Evolutionary conservation across 1,140 invertebrate genomes (phyloP), one percentile per base, ranked within the genome.

Genomic region (Micrasema minimum): DNA sequence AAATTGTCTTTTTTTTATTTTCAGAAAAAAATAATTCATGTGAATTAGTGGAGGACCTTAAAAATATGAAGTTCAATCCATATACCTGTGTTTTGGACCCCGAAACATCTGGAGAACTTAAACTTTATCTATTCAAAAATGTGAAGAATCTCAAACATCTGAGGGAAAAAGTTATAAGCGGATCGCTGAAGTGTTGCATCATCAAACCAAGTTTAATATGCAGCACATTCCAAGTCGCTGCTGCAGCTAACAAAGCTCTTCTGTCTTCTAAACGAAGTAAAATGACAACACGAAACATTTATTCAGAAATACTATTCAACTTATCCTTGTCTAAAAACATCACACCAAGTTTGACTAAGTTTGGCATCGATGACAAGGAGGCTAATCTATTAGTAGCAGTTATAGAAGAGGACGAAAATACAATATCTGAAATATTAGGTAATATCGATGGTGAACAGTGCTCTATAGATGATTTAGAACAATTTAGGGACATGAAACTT

Each of bases 261-360:
- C 69, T 87, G 1, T 82, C 84, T 9, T 80, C 85, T 59, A 87
- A 85, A 66, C 78, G 79, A 10, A 77, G 77, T 9, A 81, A 77
- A 62, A 80, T 91, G 77, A 86, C 85, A 0, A 92, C 91, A 2
- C 88, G 85, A 76, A 87, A 81, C 35, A 76, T 91, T 1, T 88
- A 84, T 75, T 88, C 88, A 0, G 91, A 93, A 82, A 86, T 91
- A 35, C 76, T 93, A 31, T 92, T 87, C 75, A 90, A 88, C 77
- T 81, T 93, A 50, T 92, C 90, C 0, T 77, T 87, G 11, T 88
- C 88, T 0, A 90, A 89, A 77, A 92, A 91, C 76, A 91, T 91
- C 68, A 84, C 86, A 1, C 85, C 88, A 73, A 89, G 90, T 61
- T 79, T 93, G 45, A 80, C 78, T 18, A 88, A 83, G 66, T 92